Evolutionary conservation across 2,797 vertebrate genomes (phyloP), one percentile per base, ranked within the genome.

Genomic region (Gymnothorax reevesii): DNA sequence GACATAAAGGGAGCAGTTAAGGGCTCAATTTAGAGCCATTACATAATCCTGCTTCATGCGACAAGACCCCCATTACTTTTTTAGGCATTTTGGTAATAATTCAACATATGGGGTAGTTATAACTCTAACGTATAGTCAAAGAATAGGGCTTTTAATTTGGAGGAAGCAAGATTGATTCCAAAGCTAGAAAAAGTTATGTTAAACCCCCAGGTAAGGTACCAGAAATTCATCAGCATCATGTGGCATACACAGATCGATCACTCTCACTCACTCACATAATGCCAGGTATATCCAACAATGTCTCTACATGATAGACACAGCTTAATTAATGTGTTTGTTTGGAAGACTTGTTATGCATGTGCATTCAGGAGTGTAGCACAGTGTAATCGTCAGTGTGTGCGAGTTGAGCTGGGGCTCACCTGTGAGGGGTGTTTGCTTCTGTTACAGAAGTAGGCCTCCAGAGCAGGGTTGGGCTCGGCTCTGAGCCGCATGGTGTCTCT

Each of bases 401-500:
- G 60, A 15, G 59, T 13, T 62, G 59, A 15, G 10, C 59, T 15
- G 59, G 59, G 8, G 59, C 59, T 60, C 10, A 13, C 59, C 59
- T 60, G 59, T 64, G 60, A 17, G 88, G 97, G 98, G 86, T 94
- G 96, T 92, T 98, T 99, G 92, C 93, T 92, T 20, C 92, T 92
- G 84, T 94, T 94, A 79, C 93, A 92, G 57, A 97, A 99, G 89
- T 97, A 97, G 73, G 93, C 95, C 90, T 99, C 98, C 93, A 99
- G 93, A 89, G 94, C 92, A 0, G 94, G 91, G 0, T 96, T 98
- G 73, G 95, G 95, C 27, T 95, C 89, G 2, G 95, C 98, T 91
- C 94, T 96, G 88, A 97, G 94, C 88, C 98, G 94, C 0, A 95
- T 90, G 2, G 95, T 97, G 92, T 98, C 97, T 93, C 97, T 98